Conservation (phyloP, 1,140 invertebrate genomes). For the Orussus abietinus region DNA sequence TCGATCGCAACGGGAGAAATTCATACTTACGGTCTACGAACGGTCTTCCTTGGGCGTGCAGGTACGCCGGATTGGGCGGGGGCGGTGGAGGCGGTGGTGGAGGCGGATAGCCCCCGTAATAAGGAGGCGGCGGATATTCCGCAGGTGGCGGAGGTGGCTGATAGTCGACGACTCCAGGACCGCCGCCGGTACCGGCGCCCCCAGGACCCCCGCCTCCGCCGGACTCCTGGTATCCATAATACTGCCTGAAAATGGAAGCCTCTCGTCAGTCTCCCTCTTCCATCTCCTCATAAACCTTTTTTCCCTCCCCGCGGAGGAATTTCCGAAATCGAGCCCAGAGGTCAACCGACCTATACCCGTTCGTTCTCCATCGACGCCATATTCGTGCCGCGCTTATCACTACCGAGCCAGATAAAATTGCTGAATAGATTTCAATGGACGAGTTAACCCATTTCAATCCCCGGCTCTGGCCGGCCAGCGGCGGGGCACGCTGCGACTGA, state of each 20-base stretch:
- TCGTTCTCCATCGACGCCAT: too few species aligned
- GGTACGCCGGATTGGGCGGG: constrained; percentile 57
- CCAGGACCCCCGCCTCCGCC: constrained; percentile 39
- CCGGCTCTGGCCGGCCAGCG: too few species aligned
- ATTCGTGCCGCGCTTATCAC: too few species aligned
- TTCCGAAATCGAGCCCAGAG: too few species aligned
- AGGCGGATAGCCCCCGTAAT: constrained; percentile 59
- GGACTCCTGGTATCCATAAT: constrained; percentile 45
- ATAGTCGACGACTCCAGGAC: constrained; percentile 44
- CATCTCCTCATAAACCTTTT: too few species aligned
- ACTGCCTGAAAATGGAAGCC: constrained; percentile 43
- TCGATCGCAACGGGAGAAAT: background rate
- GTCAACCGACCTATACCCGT: too few species aligned
- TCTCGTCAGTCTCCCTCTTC: too few species aligned
- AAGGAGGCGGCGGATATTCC: constrained; percentile 42
- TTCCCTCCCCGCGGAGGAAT: too few species aligned
- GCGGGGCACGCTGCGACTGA: too few species aligned
- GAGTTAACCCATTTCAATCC: too few species aligned
- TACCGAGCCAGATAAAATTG: too few species aligned
- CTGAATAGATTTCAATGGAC: too few species aligned
- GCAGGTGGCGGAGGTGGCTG: constrained; percentile 43
- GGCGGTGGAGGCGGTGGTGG: constrained; percentile 69
- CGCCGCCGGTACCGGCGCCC: constrained; percentile 30
- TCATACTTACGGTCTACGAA: constrained; percentile 48
- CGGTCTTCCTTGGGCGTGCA: constrained; percentile 48